Base-by-base conservation (phyloP, 2,797 vertebrate species). In the Xenentodon cancila region DNA sequence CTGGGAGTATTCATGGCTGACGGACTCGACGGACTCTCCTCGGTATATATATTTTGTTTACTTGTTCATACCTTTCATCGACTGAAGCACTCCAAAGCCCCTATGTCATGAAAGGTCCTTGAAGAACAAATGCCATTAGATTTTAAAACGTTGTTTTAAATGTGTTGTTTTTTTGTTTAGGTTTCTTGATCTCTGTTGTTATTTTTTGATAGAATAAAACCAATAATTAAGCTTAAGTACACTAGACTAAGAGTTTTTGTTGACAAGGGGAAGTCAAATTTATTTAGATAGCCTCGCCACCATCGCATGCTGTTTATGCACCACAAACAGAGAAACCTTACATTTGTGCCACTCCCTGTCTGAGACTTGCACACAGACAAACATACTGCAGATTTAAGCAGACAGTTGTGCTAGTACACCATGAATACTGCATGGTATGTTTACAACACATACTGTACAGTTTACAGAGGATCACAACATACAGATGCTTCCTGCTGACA, bases 351-450 rank as follows among this genome's bases (percentile, higher is more conserved):
- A 64, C 49, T 71, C 32, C 60, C 51, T 67, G 44, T 58, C 46
- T 53, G 43, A 49, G 17, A 34, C 46, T 27, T 19, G 30, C 54
- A 65, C 45, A 46, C 17, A 47, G 50, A 63, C 54, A 43, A 46
- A 68, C 37, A 57, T 27, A 62, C 30, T 32, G 30, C 7, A 8
- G 74, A 70, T 81, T 75, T 75, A 68, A 73, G 73, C 64, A 81
- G 76, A 75, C 77, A 74, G 61, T 62, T 48, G 48, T 32, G 44
- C 71, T 76, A 49, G 57, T 79, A 40, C 53, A 48, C 67, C 78
- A 86, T 92, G 67, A 90, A 89, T 90, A 88, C 78, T 91, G 87
- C 85, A 89, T 88, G 82, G 66, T 76, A 67, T 74, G 72, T 79
- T 88, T 89, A 77, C 88, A 88, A 80, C 80, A 79, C 68, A 82